Evolutionary conservation across 2,888 invertebrate genomes (phyloP), one percentile per base, ranked within the genome.

Genomic region (Hydriomena furcata): DNA sequence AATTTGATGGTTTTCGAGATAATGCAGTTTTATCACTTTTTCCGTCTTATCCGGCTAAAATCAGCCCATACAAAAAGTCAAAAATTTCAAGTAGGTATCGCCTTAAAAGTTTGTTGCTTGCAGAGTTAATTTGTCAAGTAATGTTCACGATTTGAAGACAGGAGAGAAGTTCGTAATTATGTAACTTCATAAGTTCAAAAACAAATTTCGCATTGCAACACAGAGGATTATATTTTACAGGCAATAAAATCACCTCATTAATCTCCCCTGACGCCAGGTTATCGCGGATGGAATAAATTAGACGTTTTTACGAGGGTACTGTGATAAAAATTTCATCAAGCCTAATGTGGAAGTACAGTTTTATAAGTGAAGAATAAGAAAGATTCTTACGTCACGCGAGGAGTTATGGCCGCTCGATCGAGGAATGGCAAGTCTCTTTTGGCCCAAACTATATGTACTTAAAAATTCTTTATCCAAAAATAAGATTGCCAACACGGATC

Each of bases 241-340:
- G 36, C 21, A 49, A 49, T 48, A 54, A 58, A 52, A 52, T 48
- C 31, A 43, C 37, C 42, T 51, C 48, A 52, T 56, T 61, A 48
- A 55, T 58, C 58, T 54, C 21, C 11, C 25, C 31, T 45, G 47
- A 40, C 45, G 51, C 51, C 52, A 51, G 36, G 58, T 56, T 56
- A 56, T 58, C 52, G 32, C 42, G 41, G 36, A 35, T 34, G 43
- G 41, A 53, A 58, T 58, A 61, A 53, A 56, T 61, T 61, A 58
- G 48, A 45, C 36, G 11, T 38, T 46, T 48, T 58, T 51, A 52
- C 52, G 45, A 55, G 52, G 44, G 44, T 27, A 25, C 12, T 35
- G 35, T 36, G 46, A 58, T 58, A 53, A 47, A 52, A 49, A 42
- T 34, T 50, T 50, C 50, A 46, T 50, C 50, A 51, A 46, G 25